Percentiles rank a stretch among this genome's conserved stretches.
Conservation (phyloP, 2,888 invertebrate genomes). For the Latrodectus elegans region DNA sequence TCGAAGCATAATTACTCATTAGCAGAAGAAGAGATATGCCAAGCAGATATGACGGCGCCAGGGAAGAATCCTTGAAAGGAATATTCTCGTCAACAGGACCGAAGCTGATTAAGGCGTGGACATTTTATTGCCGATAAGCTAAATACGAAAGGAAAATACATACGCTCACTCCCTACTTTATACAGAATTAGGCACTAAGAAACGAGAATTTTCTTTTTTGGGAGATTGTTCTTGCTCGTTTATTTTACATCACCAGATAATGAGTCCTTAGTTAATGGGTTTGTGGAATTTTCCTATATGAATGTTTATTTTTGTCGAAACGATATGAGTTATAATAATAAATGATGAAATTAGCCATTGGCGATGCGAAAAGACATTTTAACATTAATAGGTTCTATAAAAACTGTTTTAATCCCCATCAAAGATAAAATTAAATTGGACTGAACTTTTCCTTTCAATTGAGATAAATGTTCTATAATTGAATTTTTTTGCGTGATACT, state of each 20-base stretch:
- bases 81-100: conserved; percentile 7
- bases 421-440: too few relatives aligned
- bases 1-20: not conserved
- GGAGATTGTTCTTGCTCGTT: not conserved
- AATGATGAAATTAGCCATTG: too few relatives aligned
- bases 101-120: conserved; percentile 24
- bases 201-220: conserved; percentile 13
- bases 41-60: conserved; percentile 15
- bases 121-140: not conserved
- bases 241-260: conserved; percentile 26
- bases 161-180: conserved; percentile 25
- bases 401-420: too few relatives aligned
- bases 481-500: too few relatives aligned
- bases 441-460: too few relatives aligned
- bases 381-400: too few relatives aligned
- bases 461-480: too few relatives aligned
- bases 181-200: conserved; percentile 2
- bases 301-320: too few relatives aligned
- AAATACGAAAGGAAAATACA: not conserved
- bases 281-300: conserved; percentile 17
- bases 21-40: not conserved
- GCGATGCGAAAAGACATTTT: too few relatives aligned
- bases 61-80: conserved; percentile 10
- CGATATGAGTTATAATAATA: too few relatives aligned
- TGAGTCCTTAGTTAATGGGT: conserved; percentile 38